Evolutionary conservation across 2,797 vertebrate species (phyloP), one percentile per base, ranked within the genome.

Genomic region (Phaenicophaeus curvirostris): DNA sequence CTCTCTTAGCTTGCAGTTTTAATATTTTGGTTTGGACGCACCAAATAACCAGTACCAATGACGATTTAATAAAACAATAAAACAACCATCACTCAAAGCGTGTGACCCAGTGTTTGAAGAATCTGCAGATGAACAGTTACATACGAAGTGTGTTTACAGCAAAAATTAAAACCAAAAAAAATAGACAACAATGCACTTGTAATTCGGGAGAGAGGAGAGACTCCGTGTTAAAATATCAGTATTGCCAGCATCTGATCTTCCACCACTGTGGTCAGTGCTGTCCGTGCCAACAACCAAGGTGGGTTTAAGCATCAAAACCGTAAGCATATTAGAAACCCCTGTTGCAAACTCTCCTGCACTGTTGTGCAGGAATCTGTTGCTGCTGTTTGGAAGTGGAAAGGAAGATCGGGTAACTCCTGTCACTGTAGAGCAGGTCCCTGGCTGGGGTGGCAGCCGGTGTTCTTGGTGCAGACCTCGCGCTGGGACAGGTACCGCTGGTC

Each of bases 1-100:
- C 97, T 90, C 96, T 97, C 97, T 98, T 97, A 98, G 97, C 97
- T 96, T 96, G 94, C 93, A 96, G 96, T 91, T 95, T 88, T 82
- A 84, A 90, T 74, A 61, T 67, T 94, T 84, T 37, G 92, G 87
- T 97, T 97, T 96, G 96, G 94, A 92, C 2, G 33, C 84, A 53
- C 92, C 95, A 93, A 96, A 94, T 97, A 96, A 94, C 96, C 77
- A 95, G 97, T 73, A 77, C 96, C 94, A 80, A 62, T 93, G 94
- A 91, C 90, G 85, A 9, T 37, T 67, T 58, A 96, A 96, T 96
- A 94, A 97, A 97, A 92, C 54, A 94, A 92, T 91, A 67, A 95
- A 89, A 50, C 85, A 62, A 77, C 80, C 90, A 72, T 65, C 87
- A 9, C 85, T 63, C 78, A 24, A 33, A 89, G 76, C 7, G 37